phyloP scores from a whole-genome alignment of 2,113 vertebrate genomes.

The Microcebus lehilahytsara region DNA sequence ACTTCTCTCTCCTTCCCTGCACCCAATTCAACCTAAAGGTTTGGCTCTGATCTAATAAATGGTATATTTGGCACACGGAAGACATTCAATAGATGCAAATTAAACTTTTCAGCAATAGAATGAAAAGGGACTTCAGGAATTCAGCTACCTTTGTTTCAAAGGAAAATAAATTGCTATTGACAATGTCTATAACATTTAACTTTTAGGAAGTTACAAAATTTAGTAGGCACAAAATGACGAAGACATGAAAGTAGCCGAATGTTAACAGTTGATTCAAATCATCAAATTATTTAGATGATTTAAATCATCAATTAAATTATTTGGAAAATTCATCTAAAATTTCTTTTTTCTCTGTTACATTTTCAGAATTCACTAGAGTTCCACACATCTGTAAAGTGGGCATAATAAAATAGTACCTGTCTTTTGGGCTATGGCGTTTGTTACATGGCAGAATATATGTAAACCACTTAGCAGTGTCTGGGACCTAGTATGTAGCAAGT shows the following conservation, averaged over 20 bases:
- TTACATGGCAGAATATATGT: background rate
- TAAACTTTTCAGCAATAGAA: background rate
- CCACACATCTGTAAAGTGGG: background rate
- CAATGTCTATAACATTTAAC: background rate
- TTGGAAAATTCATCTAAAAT: background rate
- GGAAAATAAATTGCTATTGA: background rate
- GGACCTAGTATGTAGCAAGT: background rate
- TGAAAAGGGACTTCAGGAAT: background rate
- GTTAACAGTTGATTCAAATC: background rate
- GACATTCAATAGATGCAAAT: background rate
- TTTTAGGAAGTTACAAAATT: background rate
- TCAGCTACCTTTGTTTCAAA: background rate
- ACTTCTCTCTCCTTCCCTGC: background rate
- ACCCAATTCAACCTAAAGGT: background rate
- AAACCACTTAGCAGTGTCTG: background rate
- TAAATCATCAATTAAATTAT: background rate
- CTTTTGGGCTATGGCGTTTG: background rate
- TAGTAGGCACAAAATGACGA: background rate
- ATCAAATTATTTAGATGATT: background rate
- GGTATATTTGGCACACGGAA: background rate
- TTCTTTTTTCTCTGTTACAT: background rate
- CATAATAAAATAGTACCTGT: background rate
- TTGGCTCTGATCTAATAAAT: background rate
- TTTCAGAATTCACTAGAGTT: background rate
- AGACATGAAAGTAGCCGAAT: background rate